phyloP scores from a whole-genome alignment of 2,888 invertebrate species.

The Phlogophora meticulosa region DNA sequence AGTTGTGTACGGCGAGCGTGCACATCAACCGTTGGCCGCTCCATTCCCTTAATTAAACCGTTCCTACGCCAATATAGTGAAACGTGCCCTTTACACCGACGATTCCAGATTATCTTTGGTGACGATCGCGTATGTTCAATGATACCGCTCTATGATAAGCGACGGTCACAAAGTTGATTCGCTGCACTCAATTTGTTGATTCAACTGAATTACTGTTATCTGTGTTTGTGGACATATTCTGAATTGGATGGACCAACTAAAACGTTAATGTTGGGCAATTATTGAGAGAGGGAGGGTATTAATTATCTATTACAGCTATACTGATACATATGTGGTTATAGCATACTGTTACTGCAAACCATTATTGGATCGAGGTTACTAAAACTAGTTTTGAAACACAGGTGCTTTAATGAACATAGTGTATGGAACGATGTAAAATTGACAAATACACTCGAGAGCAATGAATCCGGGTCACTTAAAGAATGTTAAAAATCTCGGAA shows the following conservation, averaged over 20 bases:
- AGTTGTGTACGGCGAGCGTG: slow-evolving; percentile 70
- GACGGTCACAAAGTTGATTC: slow-evolving; percentile 53
- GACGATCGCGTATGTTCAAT: slow-evolving; percentile 57
- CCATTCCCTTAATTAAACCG: slow-evolving; percentile 89
- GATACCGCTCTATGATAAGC: slow-evolving; percentile 58
- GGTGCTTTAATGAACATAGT: slow-evolving; percentile 14
- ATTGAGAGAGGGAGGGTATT: slow-evolving; percentile 32
- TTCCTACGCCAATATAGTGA: slow-evolving; percentile 71
- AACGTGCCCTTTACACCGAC: slow-evolving; percentile 67
- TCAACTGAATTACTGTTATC: slow-evolving; percentile 45
- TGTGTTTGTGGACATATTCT: slow-evolving; percentile 15
- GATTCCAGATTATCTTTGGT: slow-evolving; percentile 63
- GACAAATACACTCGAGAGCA: too few relatives aligned
- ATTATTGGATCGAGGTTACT: slow-evolving; percentile 43
- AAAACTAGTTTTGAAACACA: slow-evolving; percentile 32
- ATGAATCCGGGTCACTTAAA: too few relatives aligned
- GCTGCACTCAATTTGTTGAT: slow-evolving; percentile 58
- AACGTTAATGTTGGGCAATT: slow-evolving; percentile 31
- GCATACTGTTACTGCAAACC: slow-evolving; percentile 27
- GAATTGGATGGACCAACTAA: slow-evolving; percentile 35
- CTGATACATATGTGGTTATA: neutral
- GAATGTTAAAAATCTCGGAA: too few relatives aligned
- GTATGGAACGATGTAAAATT: slow-evolving; percentile 4
- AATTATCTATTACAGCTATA: slow-evolving; percentile 38
- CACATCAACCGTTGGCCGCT: slow-evolving; percentile 69